phyloP scores from a whole-genome alignment of 2,113 vertebrate species.

The Gasterosteus aculeatus region DNA sequence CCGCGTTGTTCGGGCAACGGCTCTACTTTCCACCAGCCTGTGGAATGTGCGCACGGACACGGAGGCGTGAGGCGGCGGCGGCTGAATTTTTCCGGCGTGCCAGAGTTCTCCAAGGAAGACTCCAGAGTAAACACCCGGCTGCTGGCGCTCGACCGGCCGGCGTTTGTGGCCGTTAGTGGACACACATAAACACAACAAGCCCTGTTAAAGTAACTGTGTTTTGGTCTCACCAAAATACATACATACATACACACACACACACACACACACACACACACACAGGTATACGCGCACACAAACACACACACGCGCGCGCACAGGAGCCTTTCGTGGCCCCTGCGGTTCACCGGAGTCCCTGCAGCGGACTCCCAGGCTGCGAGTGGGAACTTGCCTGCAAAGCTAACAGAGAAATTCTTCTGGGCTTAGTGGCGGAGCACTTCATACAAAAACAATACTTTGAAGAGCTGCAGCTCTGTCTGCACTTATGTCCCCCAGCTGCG shows the following conservation, averaged over 20 bases:
- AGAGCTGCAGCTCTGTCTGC: slow-evolving; percentile 42
- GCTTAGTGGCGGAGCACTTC: slow-evolving; percentile 71
- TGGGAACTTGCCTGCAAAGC: slow-evolving; percentile 80
- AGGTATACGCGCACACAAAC: too few species aligned
- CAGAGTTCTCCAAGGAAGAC: slow-evolving; percentile 79
- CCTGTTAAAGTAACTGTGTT: slow-evolving; percentile 38
- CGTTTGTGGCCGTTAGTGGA: slow-evolving; percentile 68
- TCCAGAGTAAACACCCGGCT: slow-evolving; percentile 78
- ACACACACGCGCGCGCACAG: background rate
- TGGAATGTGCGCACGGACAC: slow-evolving; percentile 84
- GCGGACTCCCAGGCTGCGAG: slow-evolving; percentile 74
- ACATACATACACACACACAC: too few species aligned
- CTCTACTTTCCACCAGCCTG: slow-evolving; percentile 80
- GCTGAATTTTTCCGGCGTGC: slow-evolving; percentile 74
- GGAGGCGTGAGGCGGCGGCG: slow-evolving; percentile 50
- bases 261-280: too few species aligned
- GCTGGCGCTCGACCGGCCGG: slow-evolving; percentile 39
- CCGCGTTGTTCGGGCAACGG: slow-evolving; percentile 42
- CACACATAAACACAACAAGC: slow-evolving; percentile 37
- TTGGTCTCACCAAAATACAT: background rate
- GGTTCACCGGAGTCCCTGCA: slow-evolving; percentile 64
- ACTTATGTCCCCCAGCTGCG: background rate
- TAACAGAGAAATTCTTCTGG: slow-evolving; percentile 78
- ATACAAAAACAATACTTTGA: slow-evolving; percentile 59
- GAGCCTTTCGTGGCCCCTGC: slow-evolving; percentile 63